Evolutionary conservation across 2,797 vertebrate species (phyloP).

Genomic region (Rhinoraja longicauda): DNA sequence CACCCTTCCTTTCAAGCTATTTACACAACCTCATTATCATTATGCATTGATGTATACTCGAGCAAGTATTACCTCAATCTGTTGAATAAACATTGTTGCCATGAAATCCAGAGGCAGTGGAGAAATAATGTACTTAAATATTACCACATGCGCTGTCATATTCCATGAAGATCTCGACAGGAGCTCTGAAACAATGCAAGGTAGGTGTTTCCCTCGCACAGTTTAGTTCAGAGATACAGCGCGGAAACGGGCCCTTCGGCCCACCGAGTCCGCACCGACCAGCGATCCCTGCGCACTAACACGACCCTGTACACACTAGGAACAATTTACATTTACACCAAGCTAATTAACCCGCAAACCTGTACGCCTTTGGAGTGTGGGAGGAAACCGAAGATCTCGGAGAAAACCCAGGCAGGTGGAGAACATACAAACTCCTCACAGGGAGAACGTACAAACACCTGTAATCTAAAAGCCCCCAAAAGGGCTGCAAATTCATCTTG

Average conservation of each 20-base stretch:
- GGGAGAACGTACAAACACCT: not conserved
- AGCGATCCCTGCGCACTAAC: too few species aligned
- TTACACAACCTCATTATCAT: slow-evolving; percentile 39
- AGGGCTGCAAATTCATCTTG: slow-evolving; percentile 4
- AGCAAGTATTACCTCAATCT: slow-evolving; percentile 38
- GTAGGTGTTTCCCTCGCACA: slow-evolving; percentile 26
- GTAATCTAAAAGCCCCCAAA: not conserved
- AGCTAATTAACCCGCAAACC: too few species aligned
- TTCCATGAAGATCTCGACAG: slow-evolving; percentile 33
- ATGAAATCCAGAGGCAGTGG: slow-evolving; percentile 28
- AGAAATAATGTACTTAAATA: slow-evolving; percentile 27
- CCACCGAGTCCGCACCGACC: too few species aligned
- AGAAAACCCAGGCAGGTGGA: too few species aligned
- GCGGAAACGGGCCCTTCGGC: too few species aligned
- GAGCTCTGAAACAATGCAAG: not conserved
- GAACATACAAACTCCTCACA: too few species aligned
- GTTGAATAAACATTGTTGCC: slow-evolving; percentile 33
- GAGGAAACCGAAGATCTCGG: too few species aligned
- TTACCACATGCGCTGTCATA: slow-evolving; percentile 24
- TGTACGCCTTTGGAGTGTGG: too few species aligned
- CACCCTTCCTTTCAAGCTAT: slow-evolving; percentile 35
- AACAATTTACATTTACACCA: too few species aligned
- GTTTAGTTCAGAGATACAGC: not conserved
- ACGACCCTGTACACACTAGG: too few species aligned
- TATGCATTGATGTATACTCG: slow-evolving; percentile 35